Evolutionary conservation across 2,797 vertebrate genomes (phyloP).

Genomic region (Catostomus latipinnis): DNA sequence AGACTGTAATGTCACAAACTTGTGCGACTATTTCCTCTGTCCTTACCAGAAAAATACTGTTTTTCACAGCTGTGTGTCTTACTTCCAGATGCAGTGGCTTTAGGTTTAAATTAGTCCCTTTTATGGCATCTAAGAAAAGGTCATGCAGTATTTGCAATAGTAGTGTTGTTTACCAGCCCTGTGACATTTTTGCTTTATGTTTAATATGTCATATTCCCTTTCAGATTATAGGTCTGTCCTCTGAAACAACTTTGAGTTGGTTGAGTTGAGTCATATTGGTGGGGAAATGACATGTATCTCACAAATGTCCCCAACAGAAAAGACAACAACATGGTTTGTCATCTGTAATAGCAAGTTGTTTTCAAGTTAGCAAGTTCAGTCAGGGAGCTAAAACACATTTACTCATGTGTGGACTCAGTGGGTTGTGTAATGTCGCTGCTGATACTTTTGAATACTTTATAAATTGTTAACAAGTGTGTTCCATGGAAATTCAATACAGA

Average conservation of each 20-base stretch:
- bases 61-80: constrained; percentile 44
- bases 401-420: background rate
- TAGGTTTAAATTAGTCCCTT: constrained; percentile 47
- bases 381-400: constrained; percentile 10
- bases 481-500: background rate
- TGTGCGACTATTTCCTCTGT: constrained; percentile 47
- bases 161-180: constrained; percentile 35
- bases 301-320: constrained; percentile 52
- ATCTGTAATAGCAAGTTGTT: constrained; percentile 30
- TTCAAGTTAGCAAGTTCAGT: background rate
- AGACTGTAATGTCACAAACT: constrained; percentile 26
- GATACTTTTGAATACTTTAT: constrained; percentile 10
- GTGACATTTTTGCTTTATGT: constrained; percentile 41
- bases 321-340: constrained; percentile 41
- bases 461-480: background rate
- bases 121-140: constrained; percentile 43
- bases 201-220: constrained; percentile 48
- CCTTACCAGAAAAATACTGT: constrained; percentile 55
- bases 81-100: constrained; percentile 51
- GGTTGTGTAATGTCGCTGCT: background rate
- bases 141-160: constrained; percentile 49
- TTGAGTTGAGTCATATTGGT: constrained; percentile 58
- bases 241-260: constrained; percentile 23
- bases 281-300: constrained; percentile 51
- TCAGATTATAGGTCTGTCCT: constrained; percentile 48